Base-by-base conservation (phyloP, 2,113 vertebrate species). In the Oncorhynchus gorbuscha region DNA sequence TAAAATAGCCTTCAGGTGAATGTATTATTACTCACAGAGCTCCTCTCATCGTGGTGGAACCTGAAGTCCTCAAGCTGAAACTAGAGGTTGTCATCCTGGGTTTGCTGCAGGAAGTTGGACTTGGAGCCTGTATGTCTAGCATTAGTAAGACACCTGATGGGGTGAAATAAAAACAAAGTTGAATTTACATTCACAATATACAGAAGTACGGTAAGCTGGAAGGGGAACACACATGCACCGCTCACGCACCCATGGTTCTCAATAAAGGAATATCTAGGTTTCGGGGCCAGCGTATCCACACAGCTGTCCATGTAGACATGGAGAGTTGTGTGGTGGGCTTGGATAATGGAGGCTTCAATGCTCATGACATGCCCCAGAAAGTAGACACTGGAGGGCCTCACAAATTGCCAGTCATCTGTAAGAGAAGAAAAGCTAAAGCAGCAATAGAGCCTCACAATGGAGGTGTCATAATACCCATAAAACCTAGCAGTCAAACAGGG, bases 21-120 rank as follows among this genome's bases (percentile, higher is more conserved):
- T 14, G 48, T 8, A n/a, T 48, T 11, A 24, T 22, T 18, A 74
- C 90, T 83, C 67, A 93, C 93, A n/a, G 79, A 69, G 24, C 76
- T 81, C 22, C 61, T 84, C 66, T 77, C 79, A n/a, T 86, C 68
- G 5, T 59, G 45, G n/a, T 73, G 74, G 64, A 93, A 93, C 74
- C 58, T 84, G 75, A 93, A 93, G 3, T 89, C 82, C 80, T 89
- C 81, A n/a, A 93, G 71, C 87, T 89, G 89, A 72, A 94, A 81
- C 1, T 85, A 79, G 16, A 91, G 85, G 85, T 89, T 91, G 71
- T 90, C 74, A 49, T 90, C 83, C 16, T 73, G 72, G 64, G 70
- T 85, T 66, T 89, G 81, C 72, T 76, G 81, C 79, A 90, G 76
- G 83, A 93, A 94, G 80, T 67, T 86, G 61, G 92, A 92, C 71